A percentile compares a stretch with the other conserved stretches of the same genome.
phyloP scores from a whole-genome alignment of 2,797 vertebrate species.

The Varecia variegata region DNA sequence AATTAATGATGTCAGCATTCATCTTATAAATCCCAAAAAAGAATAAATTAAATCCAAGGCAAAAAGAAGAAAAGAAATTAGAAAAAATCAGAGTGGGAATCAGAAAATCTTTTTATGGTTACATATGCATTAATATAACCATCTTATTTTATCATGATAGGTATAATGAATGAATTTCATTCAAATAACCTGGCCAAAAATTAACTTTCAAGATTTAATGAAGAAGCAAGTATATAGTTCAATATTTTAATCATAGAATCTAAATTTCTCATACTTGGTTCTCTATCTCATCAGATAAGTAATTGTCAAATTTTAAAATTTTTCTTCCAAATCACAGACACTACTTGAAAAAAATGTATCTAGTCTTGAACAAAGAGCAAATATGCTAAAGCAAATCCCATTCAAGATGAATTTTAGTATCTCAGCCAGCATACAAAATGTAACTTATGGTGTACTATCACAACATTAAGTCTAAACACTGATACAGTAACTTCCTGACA shows the following conservation, averaged over 20 bases:
- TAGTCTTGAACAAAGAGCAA: not conserved
- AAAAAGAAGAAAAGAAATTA: not conserved
- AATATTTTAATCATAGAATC: not conserved
- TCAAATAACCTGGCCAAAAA: not conserved
- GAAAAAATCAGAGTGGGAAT: not conserved
- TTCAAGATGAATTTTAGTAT: not conserved
- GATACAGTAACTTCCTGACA: not conserved
- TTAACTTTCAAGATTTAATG: not conserved
- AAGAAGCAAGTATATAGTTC: not conserved
- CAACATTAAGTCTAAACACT: not conserved
- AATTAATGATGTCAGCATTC: not conserved
- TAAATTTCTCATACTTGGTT: not conserved
- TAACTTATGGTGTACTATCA: not conserved
- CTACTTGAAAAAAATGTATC: not conserved
- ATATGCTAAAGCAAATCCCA: not conserved
- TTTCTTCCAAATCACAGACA: not conserved
- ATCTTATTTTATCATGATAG: not conserved
- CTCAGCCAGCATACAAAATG: not conserved
- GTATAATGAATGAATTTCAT: not conserved
- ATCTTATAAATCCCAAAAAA: not conserved
- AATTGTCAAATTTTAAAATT: not conserved
- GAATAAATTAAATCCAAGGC: not conserved
- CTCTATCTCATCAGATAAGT: not conserved
- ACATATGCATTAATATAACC: not conserved
- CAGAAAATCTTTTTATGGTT: not conserved